Percentiles rank a stretch among this genome's conserved stretches.
Conservation (phyloP, 2,888 invertebrate genomes). For the Didymodactylos carnosus region DNA sequence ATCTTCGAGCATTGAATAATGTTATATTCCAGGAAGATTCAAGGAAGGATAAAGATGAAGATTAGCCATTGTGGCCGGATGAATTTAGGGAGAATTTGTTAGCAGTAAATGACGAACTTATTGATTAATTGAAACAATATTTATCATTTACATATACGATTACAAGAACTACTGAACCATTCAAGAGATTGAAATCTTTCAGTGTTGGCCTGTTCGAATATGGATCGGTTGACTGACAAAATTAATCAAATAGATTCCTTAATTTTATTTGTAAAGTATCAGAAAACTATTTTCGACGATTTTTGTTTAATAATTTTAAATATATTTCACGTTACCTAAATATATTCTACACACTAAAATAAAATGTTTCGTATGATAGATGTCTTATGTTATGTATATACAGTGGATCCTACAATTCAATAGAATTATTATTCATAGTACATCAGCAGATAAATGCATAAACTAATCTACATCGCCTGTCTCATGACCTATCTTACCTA, state of each 20-base stretch:
- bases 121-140: not conserved
- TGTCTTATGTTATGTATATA: not conserved
- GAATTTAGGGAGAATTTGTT: not conserved
- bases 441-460: not conserved
- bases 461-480: not conserved
- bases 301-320: not conserved
- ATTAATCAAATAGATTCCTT: not conserved
- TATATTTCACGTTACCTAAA: not conserved
- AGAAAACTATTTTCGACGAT: not conserved
- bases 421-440: not conserved
- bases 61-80: not conserved
- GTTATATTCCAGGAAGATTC: not conserved
- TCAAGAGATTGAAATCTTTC: not conserved
- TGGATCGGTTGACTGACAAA: not conserved
- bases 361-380: not conserved
- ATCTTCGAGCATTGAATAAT: not conserved
- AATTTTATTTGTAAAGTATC: not conserved
- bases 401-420: not conserved
- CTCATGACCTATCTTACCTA: not conserved
- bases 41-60: not conserved
- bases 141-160: not conserved
- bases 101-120: not conserved
- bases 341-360: not conserved
- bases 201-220: not conserved
- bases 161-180: not conserved